These are phyloP conservation scores for Ciona savignyi DNA, from an alignment of 23 tunicate species.

Conservation along the genomic window DNA sequence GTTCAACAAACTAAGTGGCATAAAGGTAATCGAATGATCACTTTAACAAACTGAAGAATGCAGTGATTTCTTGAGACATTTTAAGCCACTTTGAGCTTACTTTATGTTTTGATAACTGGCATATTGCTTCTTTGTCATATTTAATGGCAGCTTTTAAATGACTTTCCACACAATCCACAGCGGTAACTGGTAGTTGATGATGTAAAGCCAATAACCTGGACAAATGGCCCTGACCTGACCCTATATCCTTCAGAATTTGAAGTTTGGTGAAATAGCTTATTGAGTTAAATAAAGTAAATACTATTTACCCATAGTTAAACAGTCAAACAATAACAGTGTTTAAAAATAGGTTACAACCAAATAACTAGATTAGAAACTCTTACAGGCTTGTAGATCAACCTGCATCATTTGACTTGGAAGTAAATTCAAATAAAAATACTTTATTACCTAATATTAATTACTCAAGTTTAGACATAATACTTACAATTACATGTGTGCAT, in stretches of 20 bases:
- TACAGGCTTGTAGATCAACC: too few relatives aligned
- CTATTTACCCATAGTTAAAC: not conserved
- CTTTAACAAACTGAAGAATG: too few relatives aligned
- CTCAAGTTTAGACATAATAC: not conserved
- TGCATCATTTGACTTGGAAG: too few relatives aligned
- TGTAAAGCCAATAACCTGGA: conserved; percentile 41
- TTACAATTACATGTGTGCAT: not conserved
- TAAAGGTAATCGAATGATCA: too few relatives aligned
- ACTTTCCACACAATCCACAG: conserved; percentile 21
- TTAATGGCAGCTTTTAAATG: conserved; percentile 16
- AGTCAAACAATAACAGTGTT: not conserved
- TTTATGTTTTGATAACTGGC: not conserved
- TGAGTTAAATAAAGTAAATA: not conserved
- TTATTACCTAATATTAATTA: too few relatives aligned
- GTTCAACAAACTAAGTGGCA: too few relatives aligned
- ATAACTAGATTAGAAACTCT: not conserved
- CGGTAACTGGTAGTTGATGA: conserved; percentile 19
- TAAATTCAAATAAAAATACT: too few relatives aligned
- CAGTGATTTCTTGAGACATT: too few relatives aligned
- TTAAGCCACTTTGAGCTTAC: too few relatives aligned
- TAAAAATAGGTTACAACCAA: not conserved
- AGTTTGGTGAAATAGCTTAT: too few relatives aligned
- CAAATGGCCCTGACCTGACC: conserved; percentile 74
- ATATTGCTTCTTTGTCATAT: conserved; percentile 20
- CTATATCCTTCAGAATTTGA: too few relatives aligned